Evolutionary conservation across 2,888 invertebrate genomes (phyloP), one percentile per base, ranked within the genome.

Genomic region (Hypercompe scribonia): DNA sequence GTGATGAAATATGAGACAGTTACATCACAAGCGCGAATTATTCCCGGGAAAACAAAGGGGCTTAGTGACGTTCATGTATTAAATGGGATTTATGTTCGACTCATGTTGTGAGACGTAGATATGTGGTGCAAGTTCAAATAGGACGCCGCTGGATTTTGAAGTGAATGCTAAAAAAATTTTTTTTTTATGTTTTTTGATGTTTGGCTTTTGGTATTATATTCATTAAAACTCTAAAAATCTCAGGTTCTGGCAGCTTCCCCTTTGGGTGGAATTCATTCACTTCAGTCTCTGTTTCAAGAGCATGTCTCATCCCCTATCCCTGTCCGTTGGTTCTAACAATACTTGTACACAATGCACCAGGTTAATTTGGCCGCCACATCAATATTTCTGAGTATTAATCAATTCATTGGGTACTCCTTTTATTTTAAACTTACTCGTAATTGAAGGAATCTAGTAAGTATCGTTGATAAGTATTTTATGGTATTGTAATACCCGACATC

Each of bases 21-120:
- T 76, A 74, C 74, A 46, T 79, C 76, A 70, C 72, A 76, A 76
- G 80, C 77, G 76, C 75, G 79, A 84, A 84, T n/a, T n/a, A n/a
- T 78, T 76, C 70, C 34, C 65, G 64, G 67, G 65, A 65, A 68
- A 80, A 76, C 65, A 74, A 67, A 69, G 72, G 68, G 71, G 72
- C 65, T 72, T 66, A 74, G 71, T 77, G 80, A 84, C 86, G 78
- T 79, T 73, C 70, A 31, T 67, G 70, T 80, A 72, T 77, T 86
- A 86, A 85, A 78, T 65, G 67, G 81, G 83, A 87, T 87, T 85
- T 84, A 86, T 80, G 78, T 71, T 65, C 58, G 36, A 73, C 72
- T 77, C 83, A 79, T 83, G 84, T 84, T 82, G 83, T 80, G 78
- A 75, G 72, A 80, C 76, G 75, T 74, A 74, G 77, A 78, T 73